Conservation (phyloP, 2,797 vertebrate species). For the Orestias chungarensis region DNA sequence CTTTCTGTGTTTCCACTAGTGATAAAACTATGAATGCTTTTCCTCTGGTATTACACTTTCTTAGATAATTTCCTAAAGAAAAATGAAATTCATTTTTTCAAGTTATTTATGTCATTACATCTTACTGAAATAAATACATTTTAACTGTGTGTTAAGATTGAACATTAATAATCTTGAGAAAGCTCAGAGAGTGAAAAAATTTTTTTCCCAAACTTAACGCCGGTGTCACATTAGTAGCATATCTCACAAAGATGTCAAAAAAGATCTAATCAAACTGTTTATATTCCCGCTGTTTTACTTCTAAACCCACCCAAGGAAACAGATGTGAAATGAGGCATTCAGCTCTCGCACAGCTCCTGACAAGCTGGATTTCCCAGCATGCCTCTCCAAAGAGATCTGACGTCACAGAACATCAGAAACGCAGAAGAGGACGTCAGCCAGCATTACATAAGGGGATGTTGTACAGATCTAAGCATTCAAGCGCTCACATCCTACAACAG, state of each 20-base stretch:
- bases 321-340: constrained; percentile 2
- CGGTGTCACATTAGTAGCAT: not conserved
- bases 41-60: not conserved
- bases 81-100: not conserved
- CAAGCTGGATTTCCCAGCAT: constrained; percentile 71
- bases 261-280: not conserved
- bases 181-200: not conserved
- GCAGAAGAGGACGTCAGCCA: constrained; percentile 62
- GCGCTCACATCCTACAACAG: constrained; percentile 47
- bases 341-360: constrained; percentile 59
- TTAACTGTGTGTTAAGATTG: not conserved
- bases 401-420: constrained; percentile 73
- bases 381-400: constrained; percentile 70
- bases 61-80: not conserved
- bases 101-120: not conserved
- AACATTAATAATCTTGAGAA: not conserved
- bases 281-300: not conserved
- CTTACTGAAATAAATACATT: not conserved
- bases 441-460: constrained; percentile 77
- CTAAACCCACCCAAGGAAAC: not conserved
- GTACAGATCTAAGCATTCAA: constrained; percentile 60
- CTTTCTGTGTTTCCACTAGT: too few relatives aligned
- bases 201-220: not conserved
- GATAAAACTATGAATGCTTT: not conserved
- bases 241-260: not conserved